phyloP scores from a whole-genome alignment of 2,888 invertebrate genomes.

The Poecilobothrus nobilitatus region DNA sequence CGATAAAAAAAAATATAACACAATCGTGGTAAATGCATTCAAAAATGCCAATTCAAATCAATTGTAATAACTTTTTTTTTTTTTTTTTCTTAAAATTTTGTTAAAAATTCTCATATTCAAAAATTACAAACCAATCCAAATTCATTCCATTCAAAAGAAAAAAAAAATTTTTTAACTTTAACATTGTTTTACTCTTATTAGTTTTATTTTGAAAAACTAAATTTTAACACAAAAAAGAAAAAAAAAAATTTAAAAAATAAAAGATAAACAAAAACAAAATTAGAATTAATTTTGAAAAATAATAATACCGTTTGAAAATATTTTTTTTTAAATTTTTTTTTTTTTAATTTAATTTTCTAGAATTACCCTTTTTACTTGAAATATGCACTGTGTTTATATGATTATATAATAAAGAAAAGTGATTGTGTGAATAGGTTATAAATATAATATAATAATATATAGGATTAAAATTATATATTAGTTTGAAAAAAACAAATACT shows the following conservation, averaged over 20 bases:
- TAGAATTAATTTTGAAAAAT: no score
- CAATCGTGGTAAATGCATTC: conserved; percentile 6
- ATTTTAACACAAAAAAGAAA: not conserved
- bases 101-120: not conserved
- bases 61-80: not conserved
- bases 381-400: not conserved
- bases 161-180: not conserved
- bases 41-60: conserved; percentile 4
- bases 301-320: no score
- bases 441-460: not conserved
- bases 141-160: conserved; percentile 2
- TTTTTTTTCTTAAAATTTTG: not conserved
- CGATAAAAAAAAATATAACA: not conserved
- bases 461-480: not conserved
- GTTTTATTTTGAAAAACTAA: no score
- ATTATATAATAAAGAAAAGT: not conserved
- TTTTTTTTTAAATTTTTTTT: not conserved
- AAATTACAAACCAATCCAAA: not conserved
- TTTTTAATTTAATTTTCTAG: not conserved
- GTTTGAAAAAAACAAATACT: not conserved
- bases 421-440: no score
- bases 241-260: not conserved
- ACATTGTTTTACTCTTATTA: no score
- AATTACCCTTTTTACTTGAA: conserved; percentile 1
- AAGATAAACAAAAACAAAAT: not conserved